These are phyloP conservation scores for Bellardia bayeri DNA, from an alignment of 2,888 invertebrate species.

Conservation along the genomic window DNA sequence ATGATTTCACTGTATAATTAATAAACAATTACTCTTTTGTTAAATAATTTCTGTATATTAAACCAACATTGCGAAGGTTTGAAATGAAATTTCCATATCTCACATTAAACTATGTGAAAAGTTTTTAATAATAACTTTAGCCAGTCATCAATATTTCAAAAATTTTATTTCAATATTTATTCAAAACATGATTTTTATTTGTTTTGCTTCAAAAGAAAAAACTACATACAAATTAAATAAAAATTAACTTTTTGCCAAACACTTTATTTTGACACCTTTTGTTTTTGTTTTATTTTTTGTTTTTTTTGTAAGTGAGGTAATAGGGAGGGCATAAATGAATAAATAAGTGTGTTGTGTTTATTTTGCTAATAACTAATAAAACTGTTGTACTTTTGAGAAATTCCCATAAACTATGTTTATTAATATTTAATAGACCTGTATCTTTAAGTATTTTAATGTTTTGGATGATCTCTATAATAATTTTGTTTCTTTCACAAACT, in stretches of 20 bases:
- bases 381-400: conserved; percentile 38
- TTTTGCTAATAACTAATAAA: conserved; percentile 42
- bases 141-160: neutral
- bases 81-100: too few species aligned
- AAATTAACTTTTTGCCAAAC: conserved; percentile 2
- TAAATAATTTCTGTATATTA: too few species aligned
- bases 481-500: neutral
- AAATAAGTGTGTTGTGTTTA: conserved; percentile 22
- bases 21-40: too few species aligned
- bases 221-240: conserved; percentile 1
- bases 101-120: too few species aligned
- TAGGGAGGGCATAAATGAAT: neutral
- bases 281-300: neutral
- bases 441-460: conserved; percentile 43
- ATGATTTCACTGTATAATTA: too few species aligned
- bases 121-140: neutral
- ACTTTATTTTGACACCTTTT: conserved; percentile 51
- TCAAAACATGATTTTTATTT: conserved; percentile 3
- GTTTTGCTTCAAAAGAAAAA: neutral
- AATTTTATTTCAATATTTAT: conserved; percentile 3
- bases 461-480: conserved; percentile 14
- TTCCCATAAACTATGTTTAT: conserved; percentile 63
- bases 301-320: too few species aligned
- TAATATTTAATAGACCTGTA: conserved; percentile 57
- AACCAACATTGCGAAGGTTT: too few species aligned